Base-by-base conservation (phyloP, 2,113 vertebrate genomes). In the Harpagus bidentatus region DNA sequence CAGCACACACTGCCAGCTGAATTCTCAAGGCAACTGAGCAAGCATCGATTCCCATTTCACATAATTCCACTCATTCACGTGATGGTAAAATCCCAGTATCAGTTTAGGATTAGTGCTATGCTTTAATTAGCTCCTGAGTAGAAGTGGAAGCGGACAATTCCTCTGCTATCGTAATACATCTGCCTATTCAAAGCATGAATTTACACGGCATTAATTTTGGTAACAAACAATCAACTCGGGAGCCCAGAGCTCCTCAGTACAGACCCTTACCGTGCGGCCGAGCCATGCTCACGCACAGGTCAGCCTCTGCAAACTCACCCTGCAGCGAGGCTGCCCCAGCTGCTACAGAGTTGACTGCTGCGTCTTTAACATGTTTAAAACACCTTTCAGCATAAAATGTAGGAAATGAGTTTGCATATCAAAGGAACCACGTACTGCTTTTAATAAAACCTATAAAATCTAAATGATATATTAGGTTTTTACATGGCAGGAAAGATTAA, bases 231-330 rank as follows among this genome's bases (percentile, higher is more conserved):
- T 34, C 31, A 43, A 4, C 28, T 16, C 7, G 10, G 40, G 23
- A 90, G 20, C 23, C 28, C 31, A 23, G 80, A 86, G 40, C 45
- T 53, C 52, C 66, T 42, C 52, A 61, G 3, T 31, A 58, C 43
- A 50, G 42, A 59, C 10, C 28, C 20, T 31, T 6, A 32, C 1
- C 4, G 59, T 18, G 10, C 3, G 3, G 31, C 52, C 2, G 11
- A 82, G 69, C 9, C 10, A 10, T 3, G 6, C 22, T 52, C 6
- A 1, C 1, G 1, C 25, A 29, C 0, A 2, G 40, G 29, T 26
- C 65, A 78, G n/a, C 22, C 26, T 71, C 67, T 43, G 31, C 47
- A 86, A 53, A 40, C 11, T 22, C 20, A 1, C 70, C 32, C 82
- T 48, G 50, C 42, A 53, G 34, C 0, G 0, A 38, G 48, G 34